A percentile compares a stretch with the other conserved stretches of the same genome.
These are phyloP conservation scores for Tachysurus fulvidraco DNA, from an alignment of 2,113 vertebrate genomes.

Conservation along the genomic window DNA sequence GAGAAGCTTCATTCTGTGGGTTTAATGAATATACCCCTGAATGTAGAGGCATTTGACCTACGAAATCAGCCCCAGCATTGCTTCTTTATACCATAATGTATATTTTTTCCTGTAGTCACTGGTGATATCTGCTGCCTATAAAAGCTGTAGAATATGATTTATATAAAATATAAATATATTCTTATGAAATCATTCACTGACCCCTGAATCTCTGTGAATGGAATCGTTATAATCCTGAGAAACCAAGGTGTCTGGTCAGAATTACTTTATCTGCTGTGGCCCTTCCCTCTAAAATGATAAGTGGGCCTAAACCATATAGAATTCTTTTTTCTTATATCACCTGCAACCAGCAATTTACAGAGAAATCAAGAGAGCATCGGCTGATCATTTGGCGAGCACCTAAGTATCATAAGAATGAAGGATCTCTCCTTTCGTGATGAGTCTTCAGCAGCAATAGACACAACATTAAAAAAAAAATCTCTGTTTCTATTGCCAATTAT, in stretches of 20 bases:
- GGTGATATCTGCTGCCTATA: not conserved
- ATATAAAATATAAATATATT: not conserved
- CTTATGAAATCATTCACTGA: not conserved
- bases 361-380: not conserved
- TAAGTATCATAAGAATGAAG: not conserved
- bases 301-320: not conserved
- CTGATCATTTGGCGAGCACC: not conserved
- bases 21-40: not conserved
- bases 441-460: not conserved
- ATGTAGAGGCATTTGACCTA: not conserved
- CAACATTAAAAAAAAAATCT: not conserved
- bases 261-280: not conserved
- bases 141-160: not conserved
- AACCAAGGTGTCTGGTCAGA: not conserved
- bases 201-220: not conserved
- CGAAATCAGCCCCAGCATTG: not conserved
- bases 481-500: not conserved
- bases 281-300: not conserved
- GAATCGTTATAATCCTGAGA: not conserved
- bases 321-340: not conserved
- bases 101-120: not conserved
- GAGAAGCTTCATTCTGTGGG: not conserved
- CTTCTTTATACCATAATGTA: not conserved
- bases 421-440: not conserved
- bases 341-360: not conserved